A percentile compares a stretch with the other conserved stretches of the same genome.
Conservation (phyloP, 2,888 invertebrate species). For the Minunthozetes semirufus region DNA sequence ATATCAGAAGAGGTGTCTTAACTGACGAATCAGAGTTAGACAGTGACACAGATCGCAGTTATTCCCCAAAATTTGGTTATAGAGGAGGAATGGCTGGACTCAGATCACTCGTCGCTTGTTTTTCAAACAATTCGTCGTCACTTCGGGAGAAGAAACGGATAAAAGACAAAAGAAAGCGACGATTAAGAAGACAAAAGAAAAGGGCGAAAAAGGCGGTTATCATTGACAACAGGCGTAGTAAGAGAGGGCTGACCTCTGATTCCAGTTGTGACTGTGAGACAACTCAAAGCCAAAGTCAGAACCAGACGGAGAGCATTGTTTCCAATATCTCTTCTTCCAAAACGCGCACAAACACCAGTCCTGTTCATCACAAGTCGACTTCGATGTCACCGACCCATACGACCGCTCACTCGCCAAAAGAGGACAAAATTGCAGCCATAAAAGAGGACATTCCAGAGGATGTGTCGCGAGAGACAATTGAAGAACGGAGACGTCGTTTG, state of each 20-base stretch:
- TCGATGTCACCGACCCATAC: conserved; percentile 16
- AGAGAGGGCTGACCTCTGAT: conserved; percentile 14
- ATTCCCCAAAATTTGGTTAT: conserved; percentile 6
- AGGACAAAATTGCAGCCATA: neutral
- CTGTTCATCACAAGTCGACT: conserved; percentile 22
- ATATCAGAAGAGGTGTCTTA: conserved; percentile 37
- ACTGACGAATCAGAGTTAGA: conserved; percentile 39
- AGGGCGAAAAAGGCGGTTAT: neutral
- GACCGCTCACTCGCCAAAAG: conserved; percentile 4
- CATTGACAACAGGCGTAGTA: neutral
- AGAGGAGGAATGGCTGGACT: conserved; percentile 25
- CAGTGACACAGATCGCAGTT: conserved; percentile 33
- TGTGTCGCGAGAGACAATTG: neutral
- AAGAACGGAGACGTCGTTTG: neutral
- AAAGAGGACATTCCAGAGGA: neutral
- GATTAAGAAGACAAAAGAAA: neutral
- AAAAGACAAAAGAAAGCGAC: conserved; percentile 16
- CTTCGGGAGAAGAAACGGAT: conserved; percentile 21
- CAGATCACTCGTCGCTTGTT: conserved; percentile 32
- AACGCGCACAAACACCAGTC: conserved; percentile 7
- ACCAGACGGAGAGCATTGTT: neutral
- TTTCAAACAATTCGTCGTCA: conserved; percentile 26
- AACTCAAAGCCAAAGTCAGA: conserved; percentile 13
- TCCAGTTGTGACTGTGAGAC: conserved; percentile 17
- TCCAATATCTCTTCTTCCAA: neutral